Conservation (phyloP, 2,113 vertebrate genomes). For the Bubo scandiacus region DNA sequence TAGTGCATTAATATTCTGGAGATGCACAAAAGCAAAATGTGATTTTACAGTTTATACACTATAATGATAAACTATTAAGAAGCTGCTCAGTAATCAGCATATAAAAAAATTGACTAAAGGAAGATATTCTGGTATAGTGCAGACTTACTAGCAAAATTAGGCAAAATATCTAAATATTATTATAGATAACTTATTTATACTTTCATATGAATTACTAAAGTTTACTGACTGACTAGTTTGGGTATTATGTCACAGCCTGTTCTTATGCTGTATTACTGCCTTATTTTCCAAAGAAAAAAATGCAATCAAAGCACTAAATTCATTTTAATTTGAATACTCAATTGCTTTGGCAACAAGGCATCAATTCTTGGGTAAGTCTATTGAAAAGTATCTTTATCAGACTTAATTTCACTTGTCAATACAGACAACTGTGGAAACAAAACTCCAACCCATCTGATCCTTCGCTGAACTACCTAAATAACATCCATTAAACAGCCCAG, state of each 20-base stretch:
- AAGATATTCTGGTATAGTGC: background rate
- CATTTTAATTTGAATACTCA: background rate
- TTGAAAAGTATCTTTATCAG: background rate
- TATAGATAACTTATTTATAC: background rate
- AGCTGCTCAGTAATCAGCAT: background rate
- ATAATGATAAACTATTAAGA: background rate
- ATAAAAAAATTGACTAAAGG: background rate
- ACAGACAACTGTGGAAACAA: background rate
- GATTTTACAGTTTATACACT: background rate
- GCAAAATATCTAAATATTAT: background rate
- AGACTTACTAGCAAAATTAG: background rate
- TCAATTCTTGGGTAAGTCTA: background rate
- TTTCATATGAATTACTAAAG: background rate
- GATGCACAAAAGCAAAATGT: background rate
- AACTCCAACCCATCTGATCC: background rate
- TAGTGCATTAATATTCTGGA: background rate
- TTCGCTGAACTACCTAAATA: background rate
- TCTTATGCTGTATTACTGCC: background rate
- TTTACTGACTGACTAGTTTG: background rate
- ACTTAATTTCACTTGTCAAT: background rate
- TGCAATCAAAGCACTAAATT: background rate
- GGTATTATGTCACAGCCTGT: background rate
- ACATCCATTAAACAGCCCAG: background rate
- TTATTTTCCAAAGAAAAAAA: background rate
- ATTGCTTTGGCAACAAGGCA: background rate